A percentile compares a stretch with the other conserved stretches of the same genome.
Evolutionary conservation across 2,797 vertebrate species (phyloP).

Genomic region (Mormyrops boulengeri): DNA sequence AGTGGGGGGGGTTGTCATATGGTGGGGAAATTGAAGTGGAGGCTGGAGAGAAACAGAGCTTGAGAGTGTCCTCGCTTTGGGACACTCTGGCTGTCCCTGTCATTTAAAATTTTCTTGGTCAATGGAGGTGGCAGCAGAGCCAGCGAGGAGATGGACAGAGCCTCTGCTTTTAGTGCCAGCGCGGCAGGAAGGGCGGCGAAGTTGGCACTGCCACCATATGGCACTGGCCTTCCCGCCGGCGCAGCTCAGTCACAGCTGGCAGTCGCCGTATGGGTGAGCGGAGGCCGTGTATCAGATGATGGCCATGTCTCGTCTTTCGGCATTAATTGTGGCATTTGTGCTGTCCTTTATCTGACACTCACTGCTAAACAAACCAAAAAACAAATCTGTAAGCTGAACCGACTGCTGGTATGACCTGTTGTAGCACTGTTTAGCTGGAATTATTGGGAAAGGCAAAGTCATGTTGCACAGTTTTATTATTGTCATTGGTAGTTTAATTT

Average conservation of each 20-base stretch:
- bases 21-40: neutral
- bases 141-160: neutral
- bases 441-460: neutral
- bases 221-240: neutral
- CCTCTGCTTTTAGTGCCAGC: neutral
- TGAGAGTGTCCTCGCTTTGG: neutral
- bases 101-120: neutral
- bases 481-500: neutral
- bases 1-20: neutral
- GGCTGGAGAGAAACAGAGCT: neutral
- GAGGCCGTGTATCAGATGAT: neutral
- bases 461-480: neutral
- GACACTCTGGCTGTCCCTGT: neutral
- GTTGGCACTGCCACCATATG: neutral
- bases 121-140: neutral
- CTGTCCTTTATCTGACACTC: neutral
- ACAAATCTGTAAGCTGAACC: neutral
- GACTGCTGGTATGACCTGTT: neutral
- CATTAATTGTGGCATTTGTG: neutral
- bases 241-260: neutral
- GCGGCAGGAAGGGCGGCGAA: neutral
- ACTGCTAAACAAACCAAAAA: neutral
- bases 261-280: neutral
- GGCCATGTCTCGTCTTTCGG: neutral
- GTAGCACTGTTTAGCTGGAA: neutral